Evolutionary conservation across 2,797 vertebrate species (phyloP), one percentile per base, ranked within the genome.

Genomic region (Astyanax mexicanus): DNA sequence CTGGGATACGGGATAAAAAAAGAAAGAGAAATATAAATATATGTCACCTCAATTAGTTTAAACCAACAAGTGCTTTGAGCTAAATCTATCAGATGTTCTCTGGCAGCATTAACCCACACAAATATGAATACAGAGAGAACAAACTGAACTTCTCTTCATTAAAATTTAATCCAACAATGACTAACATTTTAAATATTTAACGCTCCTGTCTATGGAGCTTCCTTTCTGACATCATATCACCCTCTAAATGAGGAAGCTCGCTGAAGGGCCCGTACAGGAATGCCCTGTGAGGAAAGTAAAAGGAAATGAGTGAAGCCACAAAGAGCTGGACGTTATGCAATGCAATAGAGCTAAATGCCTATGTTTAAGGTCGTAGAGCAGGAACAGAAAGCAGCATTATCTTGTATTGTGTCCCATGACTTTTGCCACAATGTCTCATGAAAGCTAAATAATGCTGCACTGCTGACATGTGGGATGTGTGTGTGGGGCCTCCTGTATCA

Each of bases 1-100:
- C 98, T 99, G 88, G 35, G 66, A 74, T 0, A 54, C 7, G 2
- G 12, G 4, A 40, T 5, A 4, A 35, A 32, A 25, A 23, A 19
- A 15, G n/a, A 5, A 32, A 32, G 29, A n/a, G n/a, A n/a, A n/a
- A n/a, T n/a, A n/a, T n/a, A n/a, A n/a, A n/a, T n/a, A n/a, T 37
- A 7, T 2, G 29, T 17, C 15, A 5, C 40, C n/a, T 27, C 45
- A 6, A 60, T 75, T 27, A 65, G 44, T 8, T 12, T 32, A 21
- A 7, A 67, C 40, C 6, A 15, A 58, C 9, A 60, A 49, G 12
- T 11, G 23, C 11, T 37, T 47, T 9, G 0, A 19, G 23, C 7
- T 9, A 19, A 60, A 9, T 62, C 40, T 42, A 45, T 44, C 37
- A 23, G 11, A 42, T 32, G 29, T 32, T 55, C 21, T 25, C 49